Conservation (phyloP, 1,140 invertebrate species). For the Zaprionus inermis region DNA sequence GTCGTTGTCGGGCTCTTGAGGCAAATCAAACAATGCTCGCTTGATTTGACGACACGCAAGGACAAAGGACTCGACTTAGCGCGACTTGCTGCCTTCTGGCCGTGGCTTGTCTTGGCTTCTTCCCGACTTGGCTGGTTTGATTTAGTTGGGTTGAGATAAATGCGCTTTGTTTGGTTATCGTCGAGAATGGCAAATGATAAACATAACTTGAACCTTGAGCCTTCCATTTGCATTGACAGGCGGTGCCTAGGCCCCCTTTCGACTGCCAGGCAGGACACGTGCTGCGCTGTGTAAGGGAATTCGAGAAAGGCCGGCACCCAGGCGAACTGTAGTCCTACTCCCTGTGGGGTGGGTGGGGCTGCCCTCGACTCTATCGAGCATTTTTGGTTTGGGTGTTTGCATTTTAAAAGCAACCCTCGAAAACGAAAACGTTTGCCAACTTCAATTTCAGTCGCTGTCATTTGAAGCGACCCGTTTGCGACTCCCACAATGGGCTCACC, state of each 20-base stretch:
- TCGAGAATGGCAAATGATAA: conserved; percentile 61
- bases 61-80: conserved; percentile 19
- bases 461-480: conserved; percentile 52
- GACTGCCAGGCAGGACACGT: conserved; percentile 38
- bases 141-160: conserved; percentile 73
- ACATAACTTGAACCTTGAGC: conserved; percentile 57
- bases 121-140: conserved; percentile 53
- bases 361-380: conserved; percentile 24
- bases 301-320: conserved; percentile 35
- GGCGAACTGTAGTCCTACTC: conserved; percentile 38
- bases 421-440: conserved; percentile 69
- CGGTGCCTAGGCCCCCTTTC: conserved; percentile 1
- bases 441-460: conserved; percentile 78
- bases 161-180: conserved; percentile 71
- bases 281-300: conserved; percentile 65
- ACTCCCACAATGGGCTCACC: not conserved
- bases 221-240: conserved; percentile 47
- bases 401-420: conserved; percentile 79
- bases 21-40: conserved; percentile 44
- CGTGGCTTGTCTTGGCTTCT: not conserved
- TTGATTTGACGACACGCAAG: conserved; percentile 64
- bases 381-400: conserved; percentile 69
- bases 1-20: conserved; percentile 23
- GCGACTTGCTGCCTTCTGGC: too few relatives aligned
- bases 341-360: conserved; percentile 39